Conservation (phyloP, 2,113 vertebrate genomes). For the Carassius carassius region DNA sequence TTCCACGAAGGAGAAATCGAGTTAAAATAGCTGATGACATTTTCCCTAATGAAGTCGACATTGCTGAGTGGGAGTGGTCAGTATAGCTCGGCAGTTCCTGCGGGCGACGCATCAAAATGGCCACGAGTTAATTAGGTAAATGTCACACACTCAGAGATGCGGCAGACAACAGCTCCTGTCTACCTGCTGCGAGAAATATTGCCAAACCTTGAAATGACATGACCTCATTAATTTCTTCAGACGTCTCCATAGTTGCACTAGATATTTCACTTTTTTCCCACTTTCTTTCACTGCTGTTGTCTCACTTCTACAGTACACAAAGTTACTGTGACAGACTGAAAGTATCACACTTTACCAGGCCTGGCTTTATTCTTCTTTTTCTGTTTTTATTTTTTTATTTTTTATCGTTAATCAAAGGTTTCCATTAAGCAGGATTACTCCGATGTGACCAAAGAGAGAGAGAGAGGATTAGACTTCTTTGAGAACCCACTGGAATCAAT, state of each 20-base stretch:
- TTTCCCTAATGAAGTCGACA: conserved; percentile 61
- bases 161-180: conserved; percentile 58
- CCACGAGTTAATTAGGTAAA: conserved; percentile 71
- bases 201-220: conserved; percentile 63
- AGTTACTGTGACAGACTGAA: conserved; percentile 26
- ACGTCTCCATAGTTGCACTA: conserved; percentile 59
- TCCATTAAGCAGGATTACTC: conserved; percentile 43
- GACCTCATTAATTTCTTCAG: conserved; percentile 74
- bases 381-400: conserved; percentile 9
- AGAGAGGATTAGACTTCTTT: conserved; percentile 49
- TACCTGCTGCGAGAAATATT: conserved; percentile 64
- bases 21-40: conserved; percentile 55
- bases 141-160: conserved; percentile 61
- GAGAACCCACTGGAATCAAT: conserved; percentile 44
- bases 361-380: conserved; percentile 24
- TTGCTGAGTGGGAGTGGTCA: conserved; percentile 42
- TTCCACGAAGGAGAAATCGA: conserved; percentile 32
- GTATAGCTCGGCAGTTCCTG: conserved; percentile 32
- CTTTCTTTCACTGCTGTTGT: neutral
- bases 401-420: conserved; percentile 45
- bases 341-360: conserved; percentile 28
- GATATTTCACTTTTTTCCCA: conserved; percentile 5
- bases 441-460: conserved; percentile 36
- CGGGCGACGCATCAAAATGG: conserved; percentile 42
- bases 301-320: conserved; percentile 24